phyloP scores from a whole-genome alignment of 2,888 invertebrate genomes.

The Empis stercorea region DNA sequence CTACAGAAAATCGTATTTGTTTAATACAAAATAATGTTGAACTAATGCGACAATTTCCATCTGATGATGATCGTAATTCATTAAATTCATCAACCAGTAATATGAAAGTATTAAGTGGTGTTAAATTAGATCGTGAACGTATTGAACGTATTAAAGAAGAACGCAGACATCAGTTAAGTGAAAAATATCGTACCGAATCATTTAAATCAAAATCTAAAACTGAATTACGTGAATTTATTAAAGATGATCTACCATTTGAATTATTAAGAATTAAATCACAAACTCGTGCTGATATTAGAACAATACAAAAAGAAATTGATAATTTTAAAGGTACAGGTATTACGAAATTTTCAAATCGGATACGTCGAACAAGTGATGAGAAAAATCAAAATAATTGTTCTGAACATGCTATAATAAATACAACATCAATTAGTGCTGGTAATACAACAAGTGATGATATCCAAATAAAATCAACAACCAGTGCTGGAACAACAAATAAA shows the following conservation, averaged over 20 bases:
- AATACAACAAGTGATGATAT: not conserved
- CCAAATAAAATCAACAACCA: conserved; percentile 4
- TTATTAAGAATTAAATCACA: conserved; percentile 33
- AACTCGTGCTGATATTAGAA: conserved; percentile 31
- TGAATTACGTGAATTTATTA: conserved; percentile 27
- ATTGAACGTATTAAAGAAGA: conserved; percentile 88
- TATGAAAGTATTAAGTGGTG: conserved; percentile 37
- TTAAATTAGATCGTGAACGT: conserved; percentile 59
- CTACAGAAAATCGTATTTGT: conserved; percentile 48
- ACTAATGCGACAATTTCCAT: not conserved
- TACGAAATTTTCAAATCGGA: conserved; percentile 4
- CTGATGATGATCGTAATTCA: conserved; percentile 28
- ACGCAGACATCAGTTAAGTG: conserved; percentile 67
- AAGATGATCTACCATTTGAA: conserved; percentile 26
- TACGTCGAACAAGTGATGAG: conserved; percentile 27
- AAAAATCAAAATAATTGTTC: conserved; percentile 34
- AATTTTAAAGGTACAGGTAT: conserved; percentile 21
- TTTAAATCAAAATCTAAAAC: conserved; percentile 44
- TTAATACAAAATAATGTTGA: conserved; percentile 40
- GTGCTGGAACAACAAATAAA: conserved; percentile 13
- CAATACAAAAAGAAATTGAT: conserved; percentile 30
- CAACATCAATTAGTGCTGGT: conserved; percentile 1
- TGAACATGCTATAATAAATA: conserved; percentile 16
- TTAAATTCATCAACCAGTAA: conserved; percentile 16
- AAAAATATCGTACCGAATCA: conserved; percentile 75